phyloP scores from a whole-genome alignment of 23 tunicate species.

The Halocynthia aurantium region DNA sequence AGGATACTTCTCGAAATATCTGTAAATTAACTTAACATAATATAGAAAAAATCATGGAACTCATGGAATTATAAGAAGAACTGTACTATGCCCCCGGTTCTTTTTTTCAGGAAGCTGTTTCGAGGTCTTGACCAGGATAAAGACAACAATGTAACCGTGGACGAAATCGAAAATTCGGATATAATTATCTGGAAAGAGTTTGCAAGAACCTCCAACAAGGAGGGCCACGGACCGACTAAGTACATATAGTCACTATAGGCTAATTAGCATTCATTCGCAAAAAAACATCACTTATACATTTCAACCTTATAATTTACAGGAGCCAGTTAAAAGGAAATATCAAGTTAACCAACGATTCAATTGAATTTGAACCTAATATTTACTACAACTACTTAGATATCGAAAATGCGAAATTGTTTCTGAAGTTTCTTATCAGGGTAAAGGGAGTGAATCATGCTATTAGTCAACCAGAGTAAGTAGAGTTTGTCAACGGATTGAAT shows the following conservation, averaged over 20 bases:
- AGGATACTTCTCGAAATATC: too few relatives aligned
- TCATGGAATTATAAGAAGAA: too few relatives aligned
- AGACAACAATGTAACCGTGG: slow-evolving; percentile 9
- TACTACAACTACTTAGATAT: neutral
- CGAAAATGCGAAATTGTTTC: slow-evolving; percentile 5
- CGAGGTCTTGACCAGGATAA: slow-evolving; percentile 20
- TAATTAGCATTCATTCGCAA: too few relatives aligned
- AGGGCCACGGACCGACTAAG: slow-evolving; percentile 54
- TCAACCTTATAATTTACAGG: too few relatives aligned
- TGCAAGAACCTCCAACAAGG: slow-evolving; percentile 26
- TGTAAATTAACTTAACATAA: too few relatives aligned
- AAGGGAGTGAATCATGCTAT: slow-evolving; percentile 19
- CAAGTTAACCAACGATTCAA: neutral
- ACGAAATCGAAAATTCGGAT: slow-evolving; percentile 24
- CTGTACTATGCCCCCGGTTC: too few relatives aligned
- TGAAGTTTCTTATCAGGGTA: slow-evolving; percentile 23
- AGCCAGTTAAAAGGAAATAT: too few relatives aligned
- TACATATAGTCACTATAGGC: neutral
- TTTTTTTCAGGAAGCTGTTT: slow-evolving; percentile 17
- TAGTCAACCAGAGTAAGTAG: slow-evolving; percentile 28
- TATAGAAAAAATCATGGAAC: too few relatives aligned
- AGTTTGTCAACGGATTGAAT: slow-evolving; percentile 1
- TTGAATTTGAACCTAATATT: slow-evolving; percentile 16
- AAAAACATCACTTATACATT: too few relatives aligned
- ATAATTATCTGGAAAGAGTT: slow-evolving; percentile 48